phyloP scores from a whole-genome alignment of 2,113 vertebrate genomes.

The Callithrix jacchus region DNA sequence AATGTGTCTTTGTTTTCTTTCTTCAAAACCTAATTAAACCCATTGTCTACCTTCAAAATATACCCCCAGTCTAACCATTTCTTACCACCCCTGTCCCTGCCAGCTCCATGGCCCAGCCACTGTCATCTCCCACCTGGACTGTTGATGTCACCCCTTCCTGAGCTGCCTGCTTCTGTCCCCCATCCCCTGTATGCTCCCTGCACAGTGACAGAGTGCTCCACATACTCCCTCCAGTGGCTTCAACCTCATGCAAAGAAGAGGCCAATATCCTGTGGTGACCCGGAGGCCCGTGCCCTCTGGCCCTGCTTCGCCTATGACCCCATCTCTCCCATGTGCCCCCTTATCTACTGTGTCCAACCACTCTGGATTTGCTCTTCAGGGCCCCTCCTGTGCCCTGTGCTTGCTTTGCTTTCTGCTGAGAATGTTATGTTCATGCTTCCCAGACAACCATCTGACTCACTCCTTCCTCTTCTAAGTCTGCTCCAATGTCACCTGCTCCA shows the following conservation, averaged over 20 bases:
- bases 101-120: too few species aligned
- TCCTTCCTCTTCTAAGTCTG: not conserved
- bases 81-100: not conserved
- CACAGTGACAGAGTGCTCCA: not conserved
- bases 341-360: not conserved
- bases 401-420: not conserved
- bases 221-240: not conserved
- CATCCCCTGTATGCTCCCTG: not conserved
- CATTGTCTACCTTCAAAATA: not conserved
- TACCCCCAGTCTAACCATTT: not conserved
- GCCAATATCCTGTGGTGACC: not conserved
- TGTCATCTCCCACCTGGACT: not conserved
- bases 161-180: not conserved
- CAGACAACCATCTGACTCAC: not conserved
- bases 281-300: not conserved
- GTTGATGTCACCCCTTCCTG: not conserved
- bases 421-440: not conserved
- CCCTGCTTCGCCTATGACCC: not conserved
- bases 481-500: not conserved
- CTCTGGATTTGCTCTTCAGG: not conserved
- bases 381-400: not conserved
- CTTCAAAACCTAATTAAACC: not conserved
- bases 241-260: not conserved
- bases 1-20: not conserved
- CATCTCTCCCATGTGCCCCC: not conserved